A percentile compares a stretch with the other conserved stretches of the same genome.
phyloP scores from a whole-genome alignment of 2,888 invertebrate species.

The Rapana venosa region DNA sequence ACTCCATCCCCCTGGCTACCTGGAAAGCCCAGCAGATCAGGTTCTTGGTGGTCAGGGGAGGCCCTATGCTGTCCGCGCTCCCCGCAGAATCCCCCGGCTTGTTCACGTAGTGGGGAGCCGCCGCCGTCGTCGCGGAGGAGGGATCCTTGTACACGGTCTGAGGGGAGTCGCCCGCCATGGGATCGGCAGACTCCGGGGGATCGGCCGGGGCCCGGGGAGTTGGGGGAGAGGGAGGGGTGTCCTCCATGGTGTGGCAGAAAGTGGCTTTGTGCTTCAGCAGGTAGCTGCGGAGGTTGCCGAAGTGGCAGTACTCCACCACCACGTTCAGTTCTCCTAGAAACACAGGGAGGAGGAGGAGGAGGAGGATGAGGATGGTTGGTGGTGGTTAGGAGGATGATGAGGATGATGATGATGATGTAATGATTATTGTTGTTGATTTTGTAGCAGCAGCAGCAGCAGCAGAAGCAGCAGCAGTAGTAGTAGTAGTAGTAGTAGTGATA shows the following conservation, averaged over 20 bases:
- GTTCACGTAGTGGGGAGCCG: slow-evolving; percentile 63
- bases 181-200: slow-evolving; percentile 49
- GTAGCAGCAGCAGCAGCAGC: too few relatives aligned
- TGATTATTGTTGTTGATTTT: too few relatives aligned
- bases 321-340: slow-evolving; percentile 88
- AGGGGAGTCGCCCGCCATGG: slow-evolving; percentile 43
- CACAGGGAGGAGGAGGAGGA: too few relatives aligned
- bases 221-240: slow-evolving; percentile 48
- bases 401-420: too few relatives aligned
- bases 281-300: slow-evolving; percentile 94
- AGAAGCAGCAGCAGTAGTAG: too few relatives aligned
- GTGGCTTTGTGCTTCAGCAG: slow-evolving; percentile 88
- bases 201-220: slow-evolving; percentile 40
- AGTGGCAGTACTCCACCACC: slow-evolving; percentile 95
- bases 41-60: slow-evolving; percentile 84
- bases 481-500: too few relatives aligned
- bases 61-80: slow-evolving; percentile 62
- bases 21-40: slow-evolving; percentile 94
- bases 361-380: too few relatives aligned
- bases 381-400: too few relatives aligned
- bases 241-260: slow-evolving; percentile 81
- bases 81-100: slow-evolving; percentile 63
- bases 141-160: slow-evolving; percentile 56
- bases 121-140: slow-evolving; percentile 48
- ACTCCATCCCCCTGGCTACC: slow-evolving; percentile 96